Percentiles rank a stretch among this genome's conserved stretches.
Evolutionary conservation across 2,113 vertebrate genomes (phyloP).

Genomic region (Cyprinus carpio): DNA sequence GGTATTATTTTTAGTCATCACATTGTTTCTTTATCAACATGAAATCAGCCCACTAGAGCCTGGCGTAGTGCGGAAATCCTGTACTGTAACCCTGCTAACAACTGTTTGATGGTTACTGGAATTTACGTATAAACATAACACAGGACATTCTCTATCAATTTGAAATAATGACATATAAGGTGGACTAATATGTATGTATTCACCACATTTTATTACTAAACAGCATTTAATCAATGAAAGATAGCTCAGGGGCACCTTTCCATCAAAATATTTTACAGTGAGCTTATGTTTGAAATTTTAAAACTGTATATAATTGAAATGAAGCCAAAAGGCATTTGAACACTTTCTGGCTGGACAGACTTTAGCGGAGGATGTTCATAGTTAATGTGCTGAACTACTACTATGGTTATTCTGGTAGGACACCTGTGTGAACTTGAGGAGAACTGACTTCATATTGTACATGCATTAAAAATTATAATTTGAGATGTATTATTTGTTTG

Average conservation of each 20-base stretch:
- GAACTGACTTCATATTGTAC: background rate
- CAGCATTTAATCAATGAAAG: background rate
- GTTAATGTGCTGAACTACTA: background rate
- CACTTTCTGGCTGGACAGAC: background rate
- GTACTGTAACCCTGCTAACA: background rate
- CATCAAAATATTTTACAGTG: background rate
- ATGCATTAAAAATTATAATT: background rate
- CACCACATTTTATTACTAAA: background rate
- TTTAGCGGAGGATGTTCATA: background rate
- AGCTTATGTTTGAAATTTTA: background rate
- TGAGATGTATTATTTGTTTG: background rate
- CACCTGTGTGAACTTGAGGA: background rate
- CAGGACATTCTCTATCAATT: background rate
- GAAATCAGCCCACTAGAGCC: background rate
- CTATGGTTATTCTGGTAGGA: background rate
- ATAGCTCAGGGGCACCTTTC: background rate
- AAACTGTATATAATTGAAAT: background rate
- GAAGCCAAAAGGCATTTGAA: background rate
- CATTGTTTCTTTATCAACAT: background rate
- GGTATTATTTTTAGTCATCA: background rate
- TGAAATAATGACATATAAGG: background rate
- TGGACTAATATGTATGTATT: background rate
- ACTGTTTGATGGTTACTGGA: background rate
- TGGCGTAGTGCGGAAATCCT: slow-evolving; percentile 3
- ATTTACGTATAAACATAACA: background rate